Evolutionary conservation across 2,113 vertebrate genomes (phyloP), one percentile per base, ranked within the genome.

Genomic region (Tor tambroides): DNA sequence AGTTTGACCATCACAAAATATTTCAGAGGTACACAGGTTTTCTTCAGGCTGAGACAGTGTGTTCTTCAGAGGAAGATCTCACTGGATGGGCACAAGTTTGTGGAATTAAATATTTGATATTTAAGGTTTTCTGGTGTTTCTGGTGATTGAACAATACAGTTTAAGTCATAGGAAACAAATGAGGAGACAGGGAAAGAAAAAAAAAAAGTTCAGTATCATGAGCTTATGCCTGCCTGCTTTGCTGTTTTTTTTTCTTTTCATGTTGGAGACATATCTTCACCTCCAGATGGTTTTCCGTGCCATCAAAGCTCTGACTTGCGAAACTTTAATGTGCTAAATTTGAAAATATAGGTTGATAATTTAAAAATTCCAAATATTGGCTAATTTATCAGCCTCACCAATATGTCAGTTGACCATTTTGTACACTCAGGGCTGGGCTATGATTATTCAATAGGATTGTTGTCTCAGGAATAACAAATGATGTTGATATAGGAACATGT

Each of bases 391-490:
- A 43, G 72, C 12, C 41, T 14, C 72, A 75, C 72, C 72, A 46
- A 75, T 26, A 46, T n/a, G 14, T 74, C 35, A 75, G 21, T 43
- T 75, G 23, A 75, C 12, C 72, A 26, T 75, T 23, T 75, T n/a
- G 71, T 14, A n/a, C 21, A 41, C 4, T n/a, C 11, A 72, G 5
- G 5, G 72, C 26, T 46, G 41, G 5, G 41, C 41, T 76, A 49
- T 46, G n/a, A 46, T 49, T 76, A 76, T 49, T 76, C 41, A 76
- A 76, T 49, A 26, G 14, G 74, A 76, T 76, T 17, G 6, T 28
- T 76, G 74, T 49, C n/a, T 7, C 74, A 28, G 74, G 41, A 76
- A 76, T n/a, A 76, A 46, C 41, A 49, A 28, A 76, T 76, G n/a
- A 80, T 80, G 32, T 59, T 80, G 30, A 59, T 35, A 38, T 32